Evolutionary conservation across 2,113 vertebrate species (phyloP).

Genomic region (Calidris pygmaea): DNA sequence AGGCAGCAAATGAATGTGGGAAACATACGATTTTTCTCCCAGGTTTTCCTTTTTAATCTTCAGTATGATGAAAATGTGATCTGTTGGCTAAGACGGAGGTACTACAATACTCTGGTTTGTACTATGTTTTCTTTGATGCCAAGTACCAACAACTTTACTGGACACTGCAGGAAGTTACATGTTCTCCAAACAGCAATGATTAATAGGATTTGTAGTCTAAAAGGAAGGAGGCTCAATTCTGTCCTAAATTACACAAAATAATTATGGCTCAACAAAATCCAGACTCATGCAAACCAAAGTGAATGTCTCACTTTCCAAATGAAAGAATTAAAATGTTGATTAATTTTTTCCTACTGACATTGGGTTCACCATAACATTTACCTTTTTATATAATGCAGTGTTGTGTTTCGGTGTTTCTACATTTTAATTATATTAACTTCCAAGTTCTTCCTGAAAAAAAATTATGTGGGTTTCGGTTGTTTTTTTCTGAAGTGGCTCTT

Average conservation of each 20-base stretch:
- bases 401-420: not conserved
- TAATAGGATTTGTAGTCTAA: not conserved
- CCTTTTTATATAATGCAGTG: not conserved
- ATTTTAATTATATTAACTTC: not conserved
- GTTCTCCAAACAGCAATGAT: not conserved
- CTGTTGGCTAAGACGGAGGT: not conserved
- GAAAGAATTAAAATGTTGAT: not conserved
- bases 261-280: not conserved
- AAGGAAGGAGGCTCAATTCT: not conserved
- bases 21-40: not conserved
- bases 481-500: not conserved
- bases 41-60: not conserved
- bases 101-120: not conserved
- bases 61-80: not conserved
- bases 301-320: not conserved
- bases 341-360: not conserved
- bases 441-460: not conserved
- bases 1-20: not conserved
- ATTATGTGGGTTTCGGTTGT: no score
- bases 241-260: not conserved
- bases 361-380: not conserved
- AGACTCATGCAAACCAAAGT: not conserved
- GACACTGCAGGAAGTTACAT: not conserved
- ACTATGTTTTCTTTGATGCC: not conserved
- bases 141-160: not conserved